Base-by-base conservation (phyloP, 2,888 invertebrate genomes). In the Cybosia mesomella region DNA sequence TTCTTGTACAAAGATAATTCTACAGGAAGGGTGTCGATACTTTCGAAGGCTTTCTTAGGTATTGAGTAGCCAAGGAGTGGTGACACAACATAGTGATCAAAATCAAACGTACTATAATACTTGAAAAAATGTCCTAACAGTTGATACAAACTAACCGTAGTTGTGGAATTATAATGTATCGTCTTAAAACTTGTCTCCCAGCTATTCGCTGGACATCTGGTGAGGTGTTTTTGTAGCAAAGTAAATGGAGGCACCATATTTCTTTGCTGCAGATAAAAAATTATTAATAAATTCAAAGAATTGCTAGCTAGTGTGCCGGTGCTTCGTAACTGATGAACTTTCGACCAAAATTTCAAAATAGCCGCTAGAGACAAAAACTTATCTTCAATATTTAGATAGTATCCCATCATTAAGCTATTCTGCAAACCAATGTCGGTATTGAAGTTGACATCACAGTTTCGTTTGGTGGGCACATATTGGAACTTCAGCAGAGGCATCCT, bases 181-280 rank as follows among this genome's bases (percentile, higher is more conserved):
- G 3, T 32, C 34, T 32, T 10, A 58, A 58, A 58, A 58, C 32
- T 28, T 58, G 28, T 32, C 58, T 58, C 58, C 67, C 64, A 72
- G 28, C 63, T 32, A 28, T 49, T 39, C 2, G 49, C 21, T 1
- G 59, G 70, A 28, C 60, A 60, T 21, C 24, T 49, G 1, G 54
- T 11, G 21, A 60, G 28, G 18, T 70, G n/a, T 36, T 36, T 61
- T 64, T 70, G 66, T 49, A 70, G 53, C 36, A 70, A 21, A 53
- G 11, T 7, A 13, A 70, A 70, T 0, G 70, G 60, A 13, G 70
- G 70, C 1, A 49, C 63, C 21, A 70, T n/a, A n/a, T 70, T 64
- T 4, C 58, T 55, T 67, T 80, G 83, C 66, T 84, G 83, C 11
- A 83, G 70, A 65, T 76, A 84, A 58, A 84, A 83, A 65, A 83